Percentiles rank a stretch among this genome's conserved stretches.
Conservation (phyloP, 2,113 vertebrate genomes). For the Datnioides undecimradiatus region DNA sequence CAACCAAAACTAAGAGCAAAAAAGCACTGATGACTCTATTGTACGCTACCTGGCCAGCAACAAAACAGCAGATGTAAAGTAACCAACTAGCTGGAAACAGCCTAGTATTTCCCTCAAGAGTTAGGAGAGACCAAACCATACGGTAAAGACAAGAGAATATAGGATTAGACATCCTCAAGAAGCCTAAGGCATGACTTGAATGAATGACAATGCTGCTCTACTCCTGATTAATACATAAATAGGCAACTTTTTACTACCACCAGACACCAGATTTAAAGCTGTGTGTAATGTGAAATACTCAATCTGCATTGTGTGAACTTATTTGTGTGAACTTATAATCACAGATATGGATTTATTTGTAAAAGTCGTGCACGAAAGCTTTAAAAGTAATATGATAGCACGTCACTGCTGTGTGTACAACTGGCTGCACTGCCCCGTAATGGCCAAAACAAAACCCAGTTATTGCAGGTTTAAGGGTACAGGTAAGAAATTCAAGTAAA, state of each 20-base stretch:
- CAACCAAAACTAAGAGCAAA: no score
- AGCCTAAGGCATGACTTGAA: neutral
- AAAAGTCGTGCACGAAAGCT: no score
- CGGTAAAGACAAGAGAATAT: neutral
- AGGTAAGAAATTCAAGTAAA: neutral
- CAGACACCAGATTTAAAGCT: no score
- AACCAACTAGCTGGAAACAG: neutral
- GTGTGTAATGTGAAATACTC: no score
- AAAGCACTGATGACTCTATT: neutral
- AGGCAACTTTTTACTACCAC: neutral
- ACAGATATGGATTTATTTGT: no score
- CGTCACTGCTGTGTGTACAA: neutral
- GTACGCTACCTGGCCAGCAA: neutral
- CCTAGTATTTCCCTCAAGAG: neutral
- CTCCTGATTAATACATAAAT: neutral
- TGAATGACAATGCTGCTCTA: neutral
- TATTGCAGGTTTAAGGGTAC: neutral
- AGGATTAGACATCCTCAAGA: neutral
- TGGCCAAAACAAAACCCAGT: neutral
- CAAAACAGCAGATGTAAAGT: neutral
- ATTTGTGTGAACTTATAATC: no score
- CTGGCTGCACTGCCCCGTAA: neutral
- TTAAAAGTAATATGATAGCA: no score
- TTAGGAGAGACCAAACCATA: neutral
- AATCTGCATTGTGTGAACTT: no score